Conservation (phyloP, 2,113 vertebrate genomes). For the Saccopteryx bilineata region DNA sequence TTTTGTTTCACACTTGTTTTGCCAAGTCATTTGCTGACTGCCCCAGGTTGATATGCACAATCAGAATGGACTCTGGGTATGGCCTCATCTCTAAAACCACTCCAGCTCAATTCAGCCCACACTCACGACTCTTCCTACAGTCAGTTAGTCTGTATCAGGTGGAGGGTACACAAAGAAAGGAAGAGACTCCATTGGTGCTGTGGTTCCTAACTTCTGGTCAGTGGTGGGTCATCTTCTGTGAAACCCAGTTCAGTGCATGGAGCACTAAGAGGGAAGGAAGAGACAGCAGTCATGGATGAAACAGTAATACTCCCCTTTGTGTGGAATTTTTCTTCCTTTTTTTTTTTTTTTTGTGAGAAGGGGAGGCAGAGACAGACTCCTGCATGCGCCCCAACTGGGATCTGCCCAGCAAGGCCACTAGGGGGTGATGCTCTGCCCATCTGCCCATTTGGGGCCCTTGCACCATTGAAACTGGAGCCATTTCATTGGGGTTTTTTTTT, state of each 20-base stretch:
- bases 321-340: background rate
- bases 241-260: background rate
- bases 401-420: too few species aligned
- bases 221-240: background rate
- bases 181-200: background rate
- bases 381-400: too few species aligned
- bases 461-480: too few species aligned
- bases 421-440: too few species aligned
- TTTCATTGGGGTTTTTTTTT: too few species aligned
- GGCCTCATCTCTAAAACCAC: background rate
- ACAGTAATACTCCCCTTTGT: background rate
- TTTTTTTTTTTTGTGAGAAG: too few species aligned
- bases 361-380: too few species aligned
- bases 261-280: background rate
- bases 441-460: too few species aligned
- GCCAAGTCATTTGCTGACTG: background rate
- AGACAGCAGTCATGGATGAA: accelerated
- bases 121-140: background rate
- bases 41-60: accelerated
- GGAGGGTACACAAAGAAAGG: background rate
- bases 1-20: background rate
- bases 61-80: background rate
- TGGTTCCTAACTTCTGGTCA: background rate
- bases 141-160: background rate
- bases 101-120: accelerated